Percentiles rank a stretch among this genome's conserved stretches.
Evolutionary conservation across 30 jellyfish, hydroid and myxozoan genomes (phyloP).

Genomic region (Sanderia malayensis): DNA sequence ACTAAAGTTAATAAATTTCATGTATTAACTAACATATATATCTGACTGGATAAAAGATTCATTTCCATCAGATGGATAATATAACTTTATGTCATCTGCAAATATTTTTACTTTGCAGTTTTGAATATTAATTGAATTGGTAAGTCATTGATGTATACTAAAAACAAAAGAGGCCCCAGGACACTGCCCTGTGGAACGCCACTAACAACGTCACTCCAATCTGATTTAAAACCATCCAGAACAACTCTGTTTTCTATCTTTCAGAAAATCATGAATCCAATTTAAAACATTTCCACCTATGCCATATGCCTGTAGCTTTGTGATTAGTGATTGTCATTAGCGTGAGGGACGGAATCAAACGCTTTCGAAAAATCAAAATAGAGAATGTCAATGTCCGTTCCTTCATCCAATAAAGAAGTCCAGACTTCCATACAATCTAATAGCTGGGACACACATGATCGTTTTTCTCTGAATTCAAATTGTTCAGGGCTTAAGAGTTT

Average conservation of each 20-base stretch:
- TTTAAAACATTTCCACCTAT: conserved; percentile 17
- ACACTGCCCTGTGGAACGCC: conserved; percentile 26
- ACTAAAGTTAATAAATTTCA: no score
- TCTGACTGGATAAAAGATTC: conserved; percentile 1
- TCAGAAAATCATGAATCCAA: conserved; percentile 22
- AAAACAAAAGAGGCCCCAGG: conserved; percentile 9
- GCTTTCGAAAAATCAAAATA: conserved; percentile 24
- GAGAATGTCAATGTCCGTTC: not conserved
- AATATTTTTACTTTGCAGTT: not conserved
- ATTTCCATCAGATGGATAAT: not conserved
- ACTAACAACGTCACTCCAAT: conserved; percentile 17
- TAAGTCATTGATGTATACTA: conserved; percentile 15
- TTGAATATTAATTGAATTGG: not conserved
- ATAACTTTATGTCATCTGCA: no score
- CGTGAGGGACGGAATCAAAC: conserved; percentile 41
- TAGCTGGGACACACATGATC: conserved; percentile 29
- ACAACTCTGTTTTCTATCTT: conserved; percentile 30
- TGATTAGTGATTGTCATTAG: no score
- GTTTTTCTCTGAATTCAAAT: conserved; percentile 15
- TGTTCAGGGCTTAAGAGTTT: conserved; percentile 1
- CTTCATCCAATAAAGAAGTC: conserved; percentile 14
- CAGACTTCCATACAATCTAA: conserved; percentile 23
- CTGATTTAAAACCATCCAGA: conserved; percentile 12
- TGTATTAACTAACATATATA: no score
- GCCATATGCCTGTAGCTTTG: conserved; percentile 16